Evolutionary conservation across 2,797 vertebrate genomes (phyloP).

Genomic region (Macropodus opercularis): DNA sequence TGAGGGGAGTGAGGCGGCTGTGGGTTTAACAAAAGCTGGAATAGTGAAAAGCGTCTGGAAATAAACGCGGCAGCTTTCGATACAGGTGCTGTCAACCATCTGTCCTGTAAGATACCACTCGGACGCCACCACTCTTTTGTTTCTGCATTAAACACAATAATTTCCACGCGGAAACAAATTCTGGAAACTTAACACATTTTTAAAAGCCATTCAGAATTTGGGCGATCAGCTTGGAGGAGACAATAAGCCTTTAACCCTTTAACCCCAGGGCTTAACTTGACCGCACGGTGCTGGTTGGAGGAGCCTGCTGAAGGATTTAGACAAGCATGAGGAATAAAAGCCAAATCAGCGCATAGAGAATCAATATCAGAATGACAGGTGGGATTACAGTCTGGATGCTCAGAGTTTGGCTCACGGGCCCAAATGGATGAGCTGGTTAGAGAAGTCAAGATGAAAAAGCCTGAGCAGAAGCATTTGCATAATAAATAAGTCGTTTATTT

Average conservation of each 20-base stretch:
- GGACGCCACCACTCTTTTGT: not conserved
- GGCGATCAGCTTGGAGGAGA: constrained; percentile 60
- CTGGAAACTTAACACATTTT: not conserved
- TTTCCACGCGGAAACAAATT: constrained; percentile 7
- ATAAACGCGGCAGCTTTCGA: constrained; percentile 18
- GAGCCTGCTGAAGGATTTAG: constrained; percentile 16
- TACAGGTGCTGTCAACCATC: constrained; percentile 16
- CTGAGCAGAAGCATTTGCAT: too few species aligned
- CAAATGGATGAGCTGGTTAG: not conserved
- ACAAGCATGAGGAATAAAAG: not conserved
- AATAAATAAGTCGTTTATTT: too few species aligned
- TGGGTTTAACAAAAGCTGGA: constrained; percentile 34
- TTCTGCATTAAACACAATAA: too few species aligned
- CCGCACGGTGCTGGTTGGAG: constrained; percentile 22
- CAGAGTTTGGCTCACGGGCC: not conserved
- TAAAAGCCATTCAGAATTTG: not conserved
- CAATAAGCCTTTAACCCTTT: constrained; percentile 72
- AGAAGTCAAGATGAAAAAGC: not conserved
- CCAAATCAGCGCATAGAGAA: not conserved
- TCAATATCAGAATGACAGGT: not conserved
- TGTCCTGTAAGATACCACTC: constrained; percentile 7
- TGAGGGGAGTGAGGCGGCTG: constrained; percentile 23
- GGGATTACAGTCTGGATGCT: not conserved
- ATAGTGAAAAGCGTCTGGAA: constrained; percentile 22
- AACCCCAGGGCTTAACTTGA: constrained; percentile 60